Evolutionary conservation across 2,797 vertebrate species (phyloP).

Genomic region (Manis pentadactyla): DNA sequence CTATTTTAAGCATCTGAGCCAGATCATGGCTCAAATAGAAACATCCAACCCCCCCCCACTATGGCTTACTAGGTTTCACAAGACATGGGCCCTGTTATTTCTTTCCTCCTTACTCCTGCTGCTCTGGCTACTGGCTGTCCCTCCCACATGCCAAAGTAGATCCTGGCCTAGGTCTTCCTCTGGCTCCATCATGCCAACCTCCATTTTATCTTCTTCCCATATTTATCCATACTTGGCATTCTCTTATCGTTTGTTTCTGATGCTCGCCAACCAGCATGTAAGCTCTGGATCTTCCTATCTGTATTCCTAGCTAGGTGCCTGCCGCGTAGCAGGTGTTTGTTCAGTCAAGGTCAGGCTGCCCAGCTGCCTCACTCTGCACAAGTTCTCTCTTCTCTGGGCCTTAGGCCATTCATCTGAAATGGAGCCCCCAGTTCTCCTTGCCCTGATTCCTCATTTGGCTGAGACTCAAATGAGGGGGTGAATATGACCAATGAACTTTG

Average conservation of each 20-base stretch:
- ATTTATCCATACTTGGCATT: background rate
- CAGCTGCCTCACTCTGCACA: background rate
- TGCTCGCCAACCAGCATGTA: background rate
- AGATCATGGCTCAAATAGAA: background rate
- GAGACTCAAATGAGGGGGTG: background rate
- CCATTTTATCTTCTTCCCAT: background rate
- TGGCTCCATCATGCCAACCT: background rate
- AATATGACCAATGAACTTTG: background rate
- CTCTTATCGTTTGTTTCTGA: background rate
- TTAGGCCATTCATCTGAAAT: background rate
- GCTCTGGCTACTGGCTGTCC: background rate
- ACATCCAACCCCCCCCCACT: background rate
- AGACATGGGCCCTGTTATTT: background rate
- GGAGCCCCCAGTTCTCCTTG: background rate
- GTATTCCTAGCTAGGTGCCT: background rate
- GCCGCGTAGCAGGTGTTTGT: background rate
- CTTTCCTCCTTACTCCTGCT: background rate
- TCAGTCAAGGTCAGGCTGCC: background rate
- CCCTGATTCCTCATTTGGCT: background rate
- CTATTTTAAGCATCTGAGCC: conserved; percentile 19
- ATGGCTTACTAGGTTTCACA: background rate
- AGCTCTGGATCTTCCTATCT: background rate
- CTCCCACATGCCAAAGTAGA: background rate
- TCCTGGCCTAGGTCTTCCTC: background rate
- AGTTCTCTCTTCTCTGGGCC: background rate